phyloP scores from a whole-genome alignment of 2,888 invertebrate genomes.

The Pheosia tremula region DNA sequence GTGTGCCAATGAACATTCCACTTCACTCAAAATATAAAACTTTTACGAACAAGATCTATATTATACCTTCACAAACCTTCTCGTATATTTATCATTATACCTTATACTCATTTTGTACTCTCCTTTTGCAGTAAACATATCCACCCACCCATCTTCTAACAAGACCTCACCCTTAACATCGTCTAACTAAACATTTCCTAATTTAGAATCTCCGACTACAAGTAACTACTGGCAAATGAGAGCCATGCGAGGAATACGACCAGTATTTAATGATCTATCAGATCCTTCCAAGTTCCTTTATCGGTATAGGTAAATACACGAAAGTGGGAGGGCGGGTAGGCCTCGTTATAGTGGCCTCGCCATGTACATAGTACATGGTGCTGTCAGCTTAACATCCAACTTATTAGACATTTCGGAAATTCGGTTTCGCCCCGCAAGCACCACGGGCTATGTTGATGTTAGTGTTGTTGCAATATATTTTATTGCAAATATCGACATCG shows the following conservation, averaged over 20 bases:
- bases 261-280: conserved; percentile 53
- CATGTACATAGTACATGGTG: conserved; percentile 72
- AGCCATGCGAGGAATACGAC: conserved; percentile 58
- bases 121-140: too few species aligned
- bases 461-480: conserved; percentile 42
- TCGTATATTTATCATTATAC: too few species aligned
- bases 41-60: too few species aligned
- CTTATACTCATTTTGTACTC: too few species aligned
- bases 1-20: too few species aligned
- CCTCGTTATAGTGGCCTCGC: conserved; percentile 59
- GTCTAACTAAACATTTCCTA: conserved; percentile 73
- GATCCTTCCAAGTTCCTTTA: conserved; percentile 35
- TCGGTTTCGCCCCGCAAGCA: conserved; percentile 79
- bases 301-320: conserved; percentile 37
- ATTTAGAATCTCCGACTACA: conserved; percentile 66
- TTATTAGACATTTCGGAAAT: conserved; percentile 84
- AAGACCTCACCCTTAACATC: conserved; percentile 36
- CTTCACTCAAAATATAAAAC: too few species aligned
- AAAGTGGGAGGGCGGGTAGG: conserved; percentile 38
- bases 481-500: background rate
- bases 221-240: conserved; percentile 75
- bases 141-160: background rate
- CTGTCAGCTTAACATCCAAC: conserved; percentile 81
- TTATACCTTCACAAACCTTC: too few species aligned
- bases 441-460: conserved; percentile 61